Evolutionary conservation across 2,888 invertebrate species (phyloP), one percentile per base, ranked within the genome.

Genomic region (Epinotia ramella): DNA sequence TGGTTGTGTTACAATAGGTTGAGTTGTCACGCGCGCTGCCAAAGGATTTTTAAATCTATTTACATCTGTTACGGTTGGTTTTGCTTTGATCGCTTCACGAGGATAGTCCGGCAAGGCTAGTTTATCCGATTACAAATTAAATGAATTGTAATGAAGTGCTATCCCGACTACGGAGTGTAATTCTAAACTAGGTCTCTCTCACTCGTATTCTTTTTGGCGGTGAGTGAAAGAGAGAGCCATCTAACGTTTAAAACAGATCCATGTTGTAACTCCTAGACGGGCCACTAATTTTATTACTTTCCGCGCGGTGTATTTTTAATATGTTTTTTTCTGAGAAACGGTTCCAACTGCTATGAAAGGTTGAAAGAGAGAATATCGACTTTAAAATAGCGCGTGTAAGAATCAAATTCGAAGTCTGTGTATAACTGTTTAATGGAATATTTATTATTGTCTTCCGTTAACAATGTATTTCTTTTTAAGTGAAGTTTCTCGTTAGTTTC

Each of bases 131-230:
- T 82, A 83, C 85, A 82, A 84, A 83, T 83, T 83, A 82, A 84
- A 83, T 82, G 83, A 83, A 82, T 82, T 78, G 80, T 79, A 83
- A 82, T 81, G 80, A 83, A 82, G 81, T 81, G 77, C 44, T 28
- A 78, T 77, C 65, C 49, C 18, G 28, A 67, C 56, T 72, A 71
- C 13, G 63, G 53, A 46, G 33, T 16, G 63, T 59, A 56, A 60
- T 46, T 49, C 24, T 65, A 59, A 62, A n/a, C 53, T 13, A 13
- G 72, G 33, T 73, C 68, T 68, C 44, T 44, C 2, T 68, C 59
- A 24, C 59, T 20, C 28, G 11, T 59, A 44, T 5, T 16, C 0
- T 7, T 59, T 68, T 59, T 68, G 16, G 44, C 13, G 16, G 59
- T 4, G 44, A 40, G 67, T 4, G 57, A 59, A 18, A 57, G 59